Evolutionary conservation across 35 echinoderm and acorn worm species (phyloP).

Genomic region (Hemicentrotus pulcherrimus): DNA sequence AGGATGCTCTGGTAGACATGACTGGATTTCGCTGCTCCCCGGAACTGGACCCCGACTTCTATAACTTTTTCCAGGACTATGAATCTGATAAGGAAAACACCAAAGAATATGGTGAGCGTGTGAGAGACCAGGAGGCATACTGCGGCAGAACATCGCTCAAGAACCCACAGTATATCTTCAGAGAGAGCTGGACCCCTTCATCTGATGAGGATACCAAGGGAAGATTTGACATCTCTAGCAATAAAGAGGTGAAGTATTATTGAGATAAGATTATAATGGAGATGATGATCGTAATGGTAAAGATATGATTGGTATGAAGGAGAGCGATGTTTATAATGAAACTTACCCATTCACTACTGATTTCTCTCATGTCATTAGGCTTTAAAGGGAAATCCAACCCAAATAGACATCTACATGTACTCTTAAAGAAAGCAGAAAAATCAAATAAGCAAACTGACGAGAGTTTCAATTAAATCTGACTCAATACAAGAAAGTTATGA

Average conservation of each 20-base stretch:
- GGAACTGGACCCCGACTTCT: not conserved
- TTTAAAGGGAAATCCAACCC: too few relatives aligned
- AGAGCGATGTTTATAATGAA: too few relatives aligned
- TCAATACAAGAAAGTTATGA: too few relatives aligned
- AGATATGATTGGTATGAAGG: too few relatives aligned
- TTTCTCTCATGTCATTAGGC: too few relatives aligned
- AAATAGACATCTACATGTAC: too few relatives aligned
- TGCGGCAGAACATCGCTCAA: constrained; percentile 61
- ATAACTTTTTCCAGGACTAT: constrained; percentile 53
- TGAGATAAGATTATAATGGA: not conserved
- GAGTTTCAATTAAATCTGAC: too few relatives aligned
- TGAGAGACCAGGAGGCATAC: constrained; percentile 58
- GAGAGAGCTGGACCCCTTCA: not conserved
- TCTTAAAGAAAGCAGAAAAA: too few relatives aligned
- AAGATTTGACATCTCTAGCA: not conserved
- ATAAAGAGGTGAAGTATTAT: not conserved
- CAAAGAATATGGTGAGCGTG: constrained; percentile 11
- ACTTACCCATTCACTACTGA: too few relatives aligned
- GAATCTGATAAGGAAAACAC: not conserved
- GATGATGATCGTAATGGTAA: too few relatives aligned
- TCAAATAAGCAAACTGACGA: too few relatives aligned
- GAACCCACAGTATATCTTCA: constrained; percentile 57
- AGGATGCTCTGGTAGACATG: constrained; percentile 58
- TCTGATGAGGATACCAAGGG: not conserved
- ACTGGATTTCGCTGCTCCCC: constrained; percentile 57